These are phyloP conservation scores for Anoplophora glabripennis DNA, from an alignment of 1,140 invertebrate genomes.

Conservation along the genomic window DNA sequence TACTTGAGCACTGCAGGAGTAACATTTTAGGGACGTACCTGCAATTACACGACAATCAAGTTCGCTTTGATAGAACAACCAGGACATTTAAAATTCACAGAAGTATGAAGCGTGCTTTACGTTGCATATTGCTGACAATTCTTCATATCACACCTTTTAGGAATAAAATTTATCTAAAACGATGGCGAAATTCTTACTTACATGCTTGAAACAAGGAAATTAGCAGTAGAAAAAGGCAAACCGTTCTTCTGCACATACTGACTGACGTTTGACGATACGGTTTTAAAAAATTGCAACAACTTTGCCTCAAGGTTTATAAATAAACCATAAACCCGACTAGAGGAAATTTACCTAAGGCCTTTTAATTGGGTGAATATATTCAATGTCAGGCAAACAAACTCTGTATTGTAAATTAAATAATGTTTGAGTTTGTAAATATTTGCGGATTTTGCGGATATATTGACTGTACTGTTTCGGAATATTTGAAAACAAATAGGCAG, in stretches of 20 bases:
- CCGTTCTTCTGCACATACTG: conserved; percentile 7
- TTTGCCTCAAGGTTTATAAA: conserved; percentile 2
- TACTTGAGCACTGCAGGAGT: conserved; percentile 18
- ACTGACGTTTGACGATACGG: not conserved
- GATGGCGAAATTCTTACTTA: not conserved
- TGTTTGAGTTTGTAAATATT: not conserved
- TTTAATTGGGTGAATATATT: not conserved
- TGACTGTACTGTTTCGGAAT: not conserved
- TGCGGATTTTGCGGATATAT: not conserved
- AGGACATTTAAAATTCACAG: too few species aligned
- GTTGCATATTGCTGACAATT: too few species aligned
- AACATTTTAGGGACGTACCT: conserved; percentile 13
- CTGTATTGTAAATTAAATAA: not conserved
- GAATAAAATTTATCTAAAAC: too few species aligned
- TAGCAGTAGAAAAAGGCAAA: not conserved
- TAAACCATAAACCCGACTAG: not conserved
- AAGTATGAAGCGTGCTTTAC: too few species aligned
- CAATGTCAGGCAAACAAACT: not conserved
- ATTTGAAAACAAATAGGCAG: not conserved
- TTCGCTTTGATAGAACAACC: not conserved
- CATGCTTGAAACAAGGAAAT: not conserved
- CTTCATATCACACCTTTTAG: too few species aligned
- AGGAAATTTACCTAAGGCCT: not conserved
- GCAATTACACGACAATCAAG: not conserved
- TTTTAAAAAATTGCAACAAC: not conserved